These are phyloP conservation scores for Eretmochelys imbricata DNA, from an alignment of 2,113 vertebrate genomes.

Conservation along the genomic window DNA sequence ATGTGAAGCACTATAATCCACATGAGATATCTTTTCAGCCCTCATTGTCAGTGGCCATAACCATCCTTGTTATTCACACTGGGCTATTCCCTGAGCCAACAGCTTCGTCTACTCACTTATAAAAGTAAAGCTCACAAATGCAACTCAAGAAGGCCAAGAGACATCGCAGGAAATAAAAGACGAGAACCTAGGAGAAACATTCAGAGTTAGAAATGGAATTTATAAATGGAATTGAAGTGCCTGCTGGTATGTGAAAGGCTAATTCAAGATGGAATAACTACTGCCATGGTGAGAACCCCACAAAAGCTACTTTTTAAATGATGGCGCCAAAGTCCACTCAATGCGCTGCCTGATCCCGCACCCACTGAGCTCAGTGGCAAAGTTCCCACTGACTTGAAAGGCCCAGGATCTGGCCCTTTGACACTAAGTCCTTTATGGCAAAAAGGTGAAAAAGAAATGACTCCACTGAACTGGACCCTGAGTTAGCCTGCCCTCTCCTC, in stretches of 20 bases:
- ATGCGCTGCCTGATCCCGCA: neutral
- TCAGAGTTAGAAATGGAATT: neutral
- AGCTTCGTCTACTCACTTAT: slow-evolving; percentile 90
- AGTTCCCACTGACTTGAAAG: neutral
- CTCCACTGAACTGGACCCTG: neutral
- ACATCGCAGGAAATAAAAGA: slow-evolving; percentile 98
- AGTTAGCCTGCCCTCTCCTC: neutral
- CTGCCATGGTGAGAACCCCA: neutral
- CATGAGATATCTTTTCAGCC: neutral
- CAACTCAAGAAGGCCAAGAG: slow-evolving; percentile 96
- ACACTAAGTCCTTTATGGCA: neutral
- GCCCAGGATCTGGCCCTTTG: neutral
- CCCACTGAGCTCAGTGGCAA: neutral
- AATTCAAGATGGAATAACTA: neutral
- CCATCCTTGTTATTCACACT: rapidly evolving
- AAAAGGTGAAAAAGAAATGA: neutral
- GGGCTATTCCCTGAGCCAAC: neutral
- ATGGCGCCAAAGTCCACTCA: neutral
- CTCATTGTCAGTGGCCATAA: neutral
- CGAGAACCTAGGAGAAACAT: slow-evolving; percentile 87
- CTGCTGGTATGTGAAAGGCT: neutral
- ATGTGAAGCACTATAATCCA: neutral
- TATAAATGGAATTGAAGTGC: neutral
- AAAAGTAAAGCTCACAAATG: slow-evolving; percentile 97
- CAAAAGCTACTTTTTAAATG: neutral